phyloP scores from a whole-genome alignment of 2,888 invertebrate species.

The Troides oblongomaculatus region DNA sequence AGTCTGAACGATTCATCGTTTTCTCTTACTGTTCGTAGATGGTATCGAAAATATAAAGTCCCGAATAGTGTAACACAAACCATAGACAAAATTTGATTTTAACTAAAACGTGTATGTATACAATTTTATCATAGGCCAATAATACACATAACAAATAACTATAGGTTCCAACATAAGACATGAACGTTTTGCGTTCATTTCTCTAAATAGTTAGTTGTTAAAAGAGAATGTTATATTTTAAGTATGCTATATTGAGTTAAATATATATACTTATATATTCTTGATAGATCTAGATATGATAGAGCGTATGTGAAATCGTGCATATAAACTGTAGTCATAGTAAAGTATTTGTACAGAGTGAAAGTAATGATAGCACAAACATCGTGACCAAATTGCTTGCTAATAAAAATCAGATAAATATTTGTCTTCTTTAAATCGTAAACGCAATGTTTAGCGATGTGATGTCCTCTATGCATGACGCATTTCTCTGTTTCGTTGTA shows the following conservation, averaged over 20 bases:
- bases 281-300: not conserved
- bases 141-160: too few relatives aligned
- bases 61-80: too few relatives aligned
- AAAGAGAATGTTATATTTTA: not conserved
- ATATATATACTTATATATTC: slow-evolving; percentile 13
- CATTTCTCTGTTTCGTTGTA: not conserved
- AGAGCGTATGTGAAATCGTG: not conserved
- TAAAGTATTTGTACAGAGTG: slow-evolving; percentile 2
- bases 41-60: too few relatives aligned
- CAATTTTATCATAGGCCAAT: too few relatives aligned
- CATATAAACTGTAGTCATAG: not conserved
- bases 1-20: not conserved
- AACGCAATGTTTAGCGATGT: not conserved
- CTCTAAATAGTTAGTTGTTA: not conserved
- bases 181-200: too few relatives aligned
- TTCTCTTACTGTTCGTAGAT: too few relatives aligned
- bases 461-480: not conserved
- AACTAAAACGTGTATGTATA: too few relatives aligned
- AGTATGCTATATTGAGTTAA: slow-evolving; percentile 3
- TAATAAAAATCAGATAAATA: slow-evolving; percentile 7
- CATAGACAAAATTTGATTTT: too few relatives aligned
- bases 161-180: too few relatives aligned
- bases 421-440: not conserved
- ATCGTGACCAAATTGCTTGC: not conserved
- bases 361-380: slow-evolving; percentile 16